Conservation (phyloP, 2,888 invertebrate species). For the Leptopilina myrica region DNA sequence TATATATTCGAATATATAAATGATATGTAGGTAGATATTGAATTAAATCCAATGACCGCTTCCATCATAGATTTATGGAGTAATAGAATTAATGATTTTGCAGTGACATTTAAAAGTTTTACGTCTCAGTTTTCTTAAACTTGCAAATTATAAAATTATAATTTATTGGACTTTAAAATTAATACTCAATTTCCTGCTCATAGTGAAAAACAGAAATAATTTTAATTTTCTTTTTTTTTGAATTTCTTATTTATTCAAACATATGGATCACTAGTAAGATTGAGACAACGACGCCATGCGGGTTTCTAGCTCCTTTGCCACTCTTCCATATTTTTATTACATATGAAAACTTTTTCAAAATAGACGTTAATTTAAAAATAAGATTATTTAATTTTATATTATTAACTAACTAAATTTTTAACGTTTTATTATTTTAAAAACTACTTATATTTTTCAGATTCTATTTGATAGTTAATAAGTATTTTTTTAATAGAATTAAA, state of each 20-base stretch:
- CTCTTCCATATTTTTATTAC: neutral
- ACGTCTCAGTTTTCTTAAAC: neutral
- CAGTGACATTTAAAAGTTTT: conserved; percentile 8
- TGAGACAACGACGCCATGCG: too few relatives aligned
- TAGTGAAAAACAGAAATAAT: neutral
- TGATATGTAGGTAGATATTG: neutral
- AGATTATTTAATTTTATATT: too few relatives aligned
- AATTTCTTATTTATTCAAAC: neutral
- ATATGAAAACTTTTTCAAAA: neutral
- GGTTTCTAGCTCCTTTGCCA: too few relatives aligned
- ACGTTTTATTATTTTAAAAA: too few relatives aligned
- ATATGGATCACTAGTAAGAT: neutral
- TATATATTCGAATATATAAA: too few relatives aligned
- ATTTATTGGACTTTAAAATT: conserved; percentile 1
- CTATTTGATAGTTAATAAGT: too few relatives aligned
- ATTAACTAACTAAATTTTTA: too few relatives aligned
- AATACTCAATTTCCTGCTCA: neutral
- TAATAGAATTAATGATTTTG: conserved; percentile 16
- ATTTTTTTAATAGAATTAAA: too few relatives aligned
- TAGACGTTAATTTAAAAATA: too few relatives aligned
- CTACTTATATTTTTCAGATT: too few relatives aligned
- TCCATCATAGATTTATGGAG: conserved; percentile 20
- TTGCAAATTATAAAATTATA: neutral
- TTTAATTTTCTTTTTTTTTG: neutral
- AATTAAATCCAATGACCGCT: neutral